A percentile compares a stretch with the other conserved stretches of the same genome.
Conservation (phyloP, 2,113 vertebrate genomes). For the Galemys pyrenaicus region DNA sequence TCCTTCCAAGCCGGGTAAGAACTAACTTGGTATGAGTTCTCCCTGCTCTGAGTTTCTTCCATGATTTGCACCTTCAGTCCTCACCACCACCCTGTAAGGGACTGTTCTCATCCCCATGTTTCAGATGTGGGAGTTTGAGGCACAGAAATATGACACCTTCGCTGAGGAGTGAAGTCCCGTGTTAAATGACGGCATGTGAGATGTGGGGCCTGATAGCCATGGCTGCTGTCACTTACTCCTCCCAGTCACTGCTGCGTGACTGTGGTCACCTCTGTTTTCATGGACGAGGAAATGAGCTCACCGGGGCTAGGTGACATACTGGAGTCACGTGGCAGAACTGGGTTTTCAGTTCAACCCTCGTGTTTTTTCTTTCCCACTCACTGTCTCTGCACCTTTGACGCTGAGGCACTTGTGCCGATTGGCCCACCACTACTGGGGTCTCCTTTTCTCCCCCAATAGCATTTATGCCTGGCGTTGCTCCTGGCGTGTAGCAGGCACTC, state of each 20-base stretch:
- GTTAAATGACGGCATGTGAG: neutral
- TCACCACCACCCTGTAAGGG: neutral
- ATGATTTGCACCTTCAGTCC: neutral
- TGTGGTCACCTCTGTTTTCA: neutral
- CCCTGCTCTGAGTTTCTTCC: neutral
- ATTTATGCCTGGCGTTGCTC: neutral
- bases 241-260: neutral
- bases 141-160: neutral
- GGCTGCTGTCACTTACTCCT: neutral
- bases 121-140: neutral
- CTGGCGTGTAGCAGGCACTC: too few relatives aligned
- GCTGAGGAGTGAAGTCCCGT: neutral
- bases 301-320: neutral
- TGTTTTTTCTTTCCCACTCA: neutral
- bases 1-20: neutral
- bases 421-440: neutral
- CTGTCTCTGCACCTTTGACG: neutral
- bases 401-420: neutral
- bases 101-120: neutral
- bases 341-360: neutral
- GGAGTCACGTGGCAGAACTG: neutral
- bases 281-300: neutral
- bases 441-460: neutral
- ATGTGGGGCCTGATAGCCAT: fast-evolving
- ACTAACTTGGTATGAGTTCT: neutral